These are phyloP conservation scores for Ibycter americanus DNA, from an alignment of 2,797 vertebrate species.

Conservation along the genomic window DNA sequence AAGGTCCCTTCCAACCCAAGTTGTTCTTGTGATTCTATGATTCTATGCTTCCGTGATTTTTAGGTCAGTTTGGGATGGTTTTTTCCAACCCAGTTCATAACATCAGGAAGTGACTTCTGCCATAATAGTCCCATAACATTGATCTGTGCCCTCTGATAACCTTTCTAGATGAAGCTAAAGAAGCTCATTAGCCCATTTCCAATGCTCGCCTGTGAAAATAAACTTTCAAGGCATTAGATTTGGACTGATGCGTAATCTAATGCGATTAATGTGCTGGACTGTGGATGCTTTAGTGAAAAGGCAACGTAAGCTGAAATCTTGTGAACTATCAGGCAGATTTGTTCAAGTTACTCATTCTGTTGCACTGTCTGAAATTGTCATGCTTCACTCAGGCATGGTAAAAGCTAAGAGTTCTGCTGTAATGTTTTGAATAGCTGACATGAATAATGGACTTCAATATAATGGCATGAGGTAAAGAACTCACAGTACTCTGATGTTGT, in stretches of 20 bases:
- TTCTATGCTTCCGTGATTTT: not conserved
- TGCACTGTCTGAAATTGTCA: not conserved
- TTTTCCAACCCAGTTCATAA: not conserved
- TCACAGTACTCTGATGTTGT: not conserved
- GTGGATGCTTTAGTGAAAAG: not conserved
- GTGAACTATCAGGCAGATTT: conserved; percentile 10
- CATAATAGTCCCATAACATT: not conserved
- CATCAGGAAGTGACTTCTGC: not conserved
- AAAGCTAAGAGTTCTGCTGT: not conserved
- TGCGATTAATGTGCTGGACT: not conserved
- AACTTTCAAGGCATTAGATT: not conserved
- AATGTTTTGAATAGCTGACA: conserved; percentile 2
- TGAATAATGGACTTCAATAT: not conserved
- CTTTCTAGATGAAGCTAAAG: not conserved
- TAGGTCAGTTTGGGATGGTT: not conserved
- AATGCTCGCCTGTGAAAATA: not conserved
- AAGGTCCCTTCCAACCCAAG: not conserved
- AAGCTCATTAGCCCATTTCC: not conserved
- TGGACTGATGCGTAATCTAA: not conserved
- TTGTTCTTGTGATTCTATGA: no score
- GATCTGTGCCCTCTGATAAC: not conserved
- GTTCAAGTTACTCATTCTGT: not conserved
- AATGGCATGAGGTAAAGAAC: not conserved
- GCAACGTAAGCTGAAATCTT: not conserved
- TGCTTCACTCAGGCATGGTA: not conserved